These are phyloP conservation scores for Aleiodes alternator DNA, from an alignment of 2,888 invertebrate genomes.

Conservation along the genomic window DNA sequence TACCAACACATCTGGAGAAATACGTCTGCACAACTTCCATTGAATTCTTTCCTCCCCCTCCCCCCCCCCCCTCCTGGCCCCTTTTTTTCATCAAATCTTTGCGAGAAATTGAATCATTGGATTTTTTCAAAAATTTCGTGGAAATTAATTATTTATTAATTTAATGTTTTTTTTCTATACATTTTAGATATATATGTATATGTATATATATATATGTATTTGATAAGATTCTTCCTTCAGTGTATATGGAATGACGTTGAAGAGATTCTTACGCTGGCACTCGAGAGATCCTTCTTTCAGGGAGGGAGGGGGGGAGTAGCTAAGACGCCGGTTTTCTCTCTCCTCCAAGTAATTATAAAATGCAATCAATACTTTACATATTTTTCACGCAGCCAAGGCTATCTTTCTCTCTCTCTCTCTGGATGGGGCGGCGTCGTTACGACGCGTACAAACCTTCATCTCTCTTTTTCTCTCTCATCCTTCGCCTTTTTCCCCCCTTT, in stretches of 20 bases:
- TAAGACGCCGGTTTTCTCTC: slow-evolving; percentile 70
- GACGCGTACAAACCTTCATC: slow-evolving; percentile 33
- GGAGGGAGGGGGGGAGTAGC: slow-evolving; percentile 39
- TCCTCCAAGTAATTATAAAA: slow-evolving; percentile 75
- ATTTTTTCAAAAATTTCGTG: too few species aligned
- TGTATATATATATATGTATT: not conserved
- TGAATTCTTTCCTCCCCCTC: not conserved
- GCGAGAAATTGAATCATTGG: slow-evolving; percentile 3
- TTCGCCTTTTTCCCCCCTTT: slow-evolving; percentile 30
- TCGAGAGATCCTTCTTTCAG: not conserved
- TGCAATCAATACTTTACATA: slow-evolving; percentile 76
- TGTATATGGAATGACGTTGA: slow-evolving; percentile 16
- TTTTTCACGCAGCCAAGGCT: slow-evolving; percentile 69
- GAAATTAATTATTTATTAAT: not conserved
- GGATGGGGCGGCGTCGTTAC: slow-evolving; percentile 31
- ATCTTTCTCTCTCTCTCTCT: too few species aligned
- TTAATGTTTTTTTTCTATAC: not conserved
- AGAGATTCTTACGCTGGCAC: slow-evolving; percentile 15
- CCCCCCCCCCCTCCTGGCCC: too few species aligned
- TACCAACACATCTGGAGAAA: slow-evolving; percentile 25
- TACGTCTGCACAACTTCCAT: slow-evolving; percentile 16
- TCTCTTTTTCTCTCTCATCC: slow-evolving; percentile 25
- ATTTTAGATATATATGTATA: too few species aligned
- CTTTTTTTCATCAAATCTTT: slow-evolving; percentile 6
- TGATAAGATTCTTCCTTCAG: not conserved